Conservation (phyloP, 1,140 invertebrate species). For the Callitettix versicolor region DNA sequence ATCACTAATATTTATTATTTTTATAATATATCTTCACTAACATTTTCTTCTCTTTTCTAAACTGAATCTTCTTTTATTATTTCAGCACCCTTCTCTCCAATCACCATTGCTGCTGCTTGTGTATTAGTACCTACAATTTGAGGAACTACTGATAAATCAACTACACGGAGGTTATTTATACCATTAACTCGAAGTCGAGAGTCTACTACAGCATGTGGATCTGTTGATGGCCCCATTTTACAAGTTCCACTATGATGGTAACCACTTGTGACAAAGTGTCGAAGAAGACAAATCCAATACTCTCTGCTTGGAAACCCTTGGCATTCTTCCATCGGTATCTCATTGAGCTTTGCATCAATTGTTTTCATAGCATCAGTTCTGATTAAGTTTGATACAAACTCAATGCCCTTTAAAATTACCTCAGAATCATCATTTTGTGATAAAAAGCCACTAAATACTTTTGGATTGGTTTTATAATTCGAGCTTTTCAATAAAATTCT, state of each 20-base stretch:
- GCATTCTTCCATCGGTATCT: too few species aligned
- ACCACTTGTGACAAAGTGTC: conserved; percentile 25
- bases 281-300: conserved; percentile 28
- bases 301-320: too few species aligned
- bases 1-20: too few species aligned
- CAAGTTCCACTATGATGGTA: conserved; percentile 34
- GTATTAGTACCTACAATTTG: conserved; percentile 53
- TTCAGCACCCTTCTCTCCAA: conserved; percentile 53
- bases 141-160: conserved; percentile 64
- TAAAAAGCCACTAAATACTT: conserved; percentile 73
- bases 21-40: too few species aligned
- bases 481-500: conserved; percentile 46
- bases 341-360: too few species aligned
- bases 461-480: conserved; percentile 58
- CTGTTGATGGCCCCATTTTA: conserved; percentile 30
- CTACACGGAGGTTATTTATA: conserved; percentile 44
- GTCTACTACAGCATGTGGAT: conserved; percentile 44
- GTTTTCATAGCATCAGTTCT: too few species aligned
- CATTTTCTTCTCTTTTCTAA: background rate
- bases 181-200: conserved; percentile 45
- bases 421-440: conserved; percentile 52
- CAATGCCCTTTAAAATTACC: background rate
- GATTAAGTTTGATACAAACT: too few species aligned
- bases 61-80: conserved; percentile 46
- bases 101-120: conserved; percentile 56